These are phyloP conservation scores for Siderastrea radians DNA, from an alignment of 92 coral and sea anemone species.

Conservation along the genomic window DNA sequence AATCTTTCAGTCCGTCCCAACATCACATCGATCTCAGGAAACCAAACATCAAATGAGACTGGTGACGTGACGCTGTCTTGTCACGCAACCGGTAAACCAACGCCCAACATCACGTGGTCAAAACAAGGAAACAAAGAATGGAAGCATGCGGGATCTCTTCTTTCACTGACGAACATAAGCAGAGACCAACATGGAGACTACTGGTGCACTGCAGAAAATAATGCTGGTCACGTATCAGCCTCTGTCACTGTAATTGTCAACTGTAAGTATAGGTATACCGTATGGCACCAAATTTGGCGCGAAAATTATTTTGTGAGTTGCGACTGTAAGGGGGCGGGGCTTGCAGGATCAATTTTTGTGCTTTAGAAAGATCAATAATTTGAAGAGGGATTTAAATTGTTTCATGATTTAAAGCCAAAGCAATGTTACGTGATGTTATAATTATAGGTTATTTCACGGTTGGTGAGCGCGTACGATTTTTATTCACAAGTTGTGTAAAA, in stretches of 20 bases:
- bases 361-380: too few relatives aligned
- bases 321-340: background rate
- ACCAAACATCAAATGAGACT: conserved; percentile 40
- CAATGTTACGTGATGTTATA: too few relatives aligned
- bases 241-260: conserved; percentile 25
- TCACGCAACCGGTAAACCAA: conserved; percentile 57
- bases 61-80: conserved; percentile 38
- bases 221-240: conserved; percentile 8
- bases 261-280: conserved; percentile 31
- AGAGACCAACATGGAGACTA: conserved; percentile 17
- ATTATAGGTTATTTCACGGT: too few relatives aligned
- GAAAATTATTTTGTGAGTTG: too few relatives aligned
- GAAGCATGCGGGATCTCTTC: conserved; percentile 6
- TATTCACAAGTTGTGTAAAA: too few relatives aligned
- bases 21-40: conserved; percentile 10
- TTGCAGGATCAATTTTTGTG: background rate
- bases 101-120: conserved; percentile 37
- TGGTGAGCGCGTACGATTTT: too few relatives aligned
- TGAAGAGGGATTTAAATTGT: too few relatives aligned
- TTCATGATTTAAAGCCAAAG: too few relatives aligned
- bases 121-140: conserved; percentile 2
- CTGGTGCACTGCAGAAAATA: conserved; percentile 40
- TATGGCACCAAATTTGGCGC: too few relatives aligned
- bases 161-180: conserved; percentile 23
- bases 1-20: background rate